A percentile compares a stretch with the other conserved stretches of the same genome.
Evolutionary conservation across 2,113 vertebrate species (phyloP).

Genomic region (Varanus salvator): DNA sequence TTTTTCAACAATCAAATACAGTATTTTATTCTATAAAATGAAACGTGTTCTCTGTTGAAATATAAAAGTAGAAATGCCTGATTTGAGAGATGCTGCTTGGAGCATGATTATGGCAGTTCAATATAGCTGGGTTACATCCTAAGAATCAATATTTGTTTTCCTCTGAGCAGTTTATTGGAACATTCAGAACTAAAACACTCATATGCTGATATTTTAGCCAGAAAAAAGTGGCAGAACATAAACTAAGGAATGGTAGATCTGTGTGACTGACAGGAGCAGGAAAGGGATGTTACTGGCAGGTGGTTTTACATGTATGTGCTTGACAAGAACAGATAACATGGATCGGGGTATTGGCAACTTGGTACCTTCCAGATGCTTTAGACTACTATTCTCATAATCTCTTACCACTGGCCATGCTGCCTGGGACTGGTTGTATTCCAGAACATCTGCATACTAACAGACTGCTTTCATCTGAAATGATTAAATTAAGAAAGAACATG

Average conservation of each 20-base stretch:
- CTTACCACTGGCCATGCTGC: too few relatives aligned
- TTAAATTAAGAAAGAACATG: neutral
- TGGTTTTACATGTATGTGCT: neutral
- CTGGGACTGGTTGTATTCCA: too few relatives aligned
- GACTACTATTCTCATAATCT: too few relatives aligned
- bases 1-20: neutral
- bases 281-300: neutral
- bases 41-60: neutral
- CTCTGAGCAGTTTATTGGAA: neutral
- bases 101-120: neutral
- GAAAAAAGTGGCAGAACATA: neutral
- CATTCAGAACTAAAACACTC: neutral
- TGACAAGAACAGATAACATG: neutral
- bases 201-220: neutral
- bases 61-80: neutral
- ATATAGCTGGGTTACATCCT: neutral
- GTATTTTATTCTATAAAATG: conserved; percentile 11
- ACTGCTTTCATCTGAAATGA: too few relatives aligned
- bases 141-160: too few relatives aligned
- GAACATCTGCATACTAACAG: too few relatives aligned
- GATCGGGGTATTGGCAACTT: neutral
- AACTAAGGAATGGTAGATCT: fast-evolving
- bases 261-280: neutral
- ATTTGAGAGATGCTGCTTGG: neutral
- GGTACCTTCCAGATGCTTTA: too few relatives aligned